Conservation (phyloP, 1,140 invertebrate genomes). For the Monomorium pharaonis region DNA sequence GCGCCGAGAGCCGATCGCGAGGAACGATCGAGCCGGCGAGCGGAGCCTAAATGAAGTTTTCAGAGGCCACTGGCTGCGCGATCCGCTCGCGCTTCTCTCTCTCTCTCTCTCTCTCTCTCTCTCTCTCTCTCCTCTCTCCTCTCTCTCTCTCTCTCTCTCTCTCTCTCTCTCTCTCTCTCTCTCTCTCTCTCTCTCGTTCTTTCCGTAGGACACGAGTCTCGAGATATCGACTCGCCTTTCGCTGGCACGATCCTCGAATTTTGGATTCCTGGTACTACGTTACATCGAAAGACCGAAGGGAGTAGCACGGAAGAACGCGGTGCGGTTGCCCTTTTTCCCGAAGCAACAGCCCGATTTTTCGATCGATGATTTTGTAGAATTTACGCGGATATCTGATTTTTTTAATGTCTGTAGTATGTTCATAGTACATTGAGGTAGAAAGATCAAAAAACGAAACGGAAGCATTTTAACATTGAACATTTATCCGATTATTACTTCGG, state of each 20-base stretch:
- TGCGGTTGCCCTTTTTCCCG: background rate
- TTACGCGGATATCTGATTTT: background rate
- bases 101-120: too few relatives aligned
- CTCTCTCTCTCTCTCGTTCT: too few relatives aligned
- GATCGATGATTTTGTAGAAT: background rate
- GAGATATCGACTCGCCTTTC: conserved; percentile 29
- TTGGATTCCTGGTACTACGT: conserved; percentile 52
- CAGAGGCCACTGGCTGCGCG: conserved; percentile 1
- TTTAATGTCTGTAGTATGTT: background rate
- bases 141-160: too few relatives aligned
- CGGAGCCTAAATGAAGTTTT: conserved; percentile 65
- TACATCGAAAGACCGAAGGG: conserved; percentile 44
- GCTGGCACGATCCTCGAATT: conserved; percentile 32
- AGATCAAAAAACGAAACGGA: background rate
- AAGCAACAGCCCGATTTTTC: background rate
- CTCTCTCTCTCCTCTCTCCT: too few relatives aligned
- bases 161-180: too few relatives aligned
- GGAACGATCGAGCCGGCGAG: background rate
- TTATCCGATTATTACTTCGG: background rate
- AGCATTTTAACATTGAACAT: background rate
- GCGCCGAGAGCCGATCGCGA: background rate
- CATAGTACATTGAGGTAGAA: too few relatives aligned
- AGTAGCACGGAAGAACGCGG: background rate
- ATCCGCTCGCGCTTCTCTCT: background rate
- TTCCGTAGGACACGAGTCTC: too few relatives aligned